Base-by-base conservation (phyloP, 2,888 invertebrate genomes). In the Smittia aterrima region DNA sequence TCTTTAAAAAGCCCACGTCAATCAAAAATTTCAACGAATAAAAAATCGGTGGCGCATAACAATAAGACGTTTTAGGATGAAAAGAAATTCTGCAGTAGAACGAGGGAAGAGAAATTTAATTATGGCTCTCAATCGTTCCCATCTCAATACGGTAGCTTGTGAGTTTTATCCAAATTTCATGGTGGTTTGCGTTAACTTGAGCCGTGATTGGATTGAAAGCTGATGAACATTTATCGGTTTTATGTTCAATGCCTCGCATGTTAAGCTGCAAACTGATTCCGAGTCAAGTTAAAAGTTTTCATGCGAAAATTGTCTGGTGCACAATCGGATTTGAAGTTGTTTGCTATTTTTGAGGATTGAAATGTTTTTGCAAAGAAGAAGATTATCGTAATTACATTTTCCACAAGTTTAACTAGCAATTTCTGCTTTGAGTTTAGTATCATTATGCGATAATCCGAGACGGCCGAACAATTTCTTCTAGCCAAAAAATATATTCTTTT, bases 21-120 rank as follows among this genome's bases (percentile, higher is more conserved):
- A 72, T 72, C 72, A 72, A 64, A 64, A 27, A 64, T 27, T 64
- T 64, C 53, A 54, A 54, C 32, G 70, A 53, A 70, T 53, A 53
- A 70, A 70, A 54, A 72, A 32, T 72, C 72, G 54, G 72, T 72
- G 54, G 72, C 72, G 72, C 72, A 72, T 72, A 72, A 72, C 72
- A 72, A 72, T 70, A 54, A 70, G 54, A 25, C 27, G 24, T 54
- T 54, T 70, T 18, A 25, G 16, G 53, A 53, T 25, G 25, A 9
- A 53, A 27, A 70, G 38, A 70, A 53, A 25, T 70, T 22, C 24
- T 40, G 27, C 18, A 1, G 58, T 4, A n/a, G 53, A 3, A n/a
- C 53, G 18, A 16, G n/a, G 3, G 20, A 58, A 20, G 62, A 72
- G 72, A 62, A 62, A 40, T 38, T 72, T 62, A 72, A 62, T 72